Conservation (phyloP, 2,888 invertebrate species). For the Torymus tubicola region DNA sequence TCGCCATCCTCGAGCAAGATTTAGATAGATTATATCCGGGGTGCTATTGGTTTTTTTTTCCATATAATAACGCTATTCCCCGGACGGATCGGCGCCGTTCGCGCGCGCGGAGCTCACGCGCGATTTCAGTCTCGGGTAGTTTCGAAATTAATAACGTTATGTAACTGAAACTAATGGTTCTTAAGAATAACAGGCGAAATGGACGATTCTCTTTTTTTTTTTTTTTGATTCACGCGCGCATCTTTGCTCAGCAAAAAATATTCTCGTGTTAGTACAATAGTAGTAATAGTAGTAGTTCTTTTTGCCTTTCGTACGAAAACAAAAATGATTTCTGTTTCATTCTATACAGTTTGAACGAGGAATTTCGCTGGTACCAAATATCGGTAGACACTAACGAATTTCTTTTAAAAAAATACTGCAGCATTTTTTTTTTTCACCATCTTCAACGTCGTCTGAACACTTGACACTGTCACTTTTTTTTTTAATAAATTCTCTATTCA, state of each 20-base stretch:
- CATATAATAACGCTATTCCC: neutral
- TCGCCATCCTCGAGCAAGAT: conserved; percentile 48
- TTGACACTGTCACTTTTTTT: neutral
- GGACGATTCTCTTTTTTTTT: conserved; percentile 33
- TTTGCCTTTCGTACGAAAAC: too few relatives aligned
- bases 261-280: neutral
- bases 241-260: conserved; percentile 25
- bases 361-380: neutral
- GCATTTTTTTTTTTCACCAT: too few relatives aligned
- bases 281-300: too few relatives aligned
- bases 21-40: conserved; percentile 29
- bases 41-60: too few relatives aligned
- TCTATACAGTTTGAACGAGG: neutral
- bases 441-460: neutral
- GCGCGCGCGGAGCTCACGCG: neutral
- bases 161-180: conserved; percentile 13
- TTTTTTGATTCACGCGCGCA: conserved; percentile 3
- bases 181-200: conserved; percentile 38
- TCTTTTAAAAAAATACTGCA: neutral
- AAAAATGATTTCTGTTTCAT: neutral
- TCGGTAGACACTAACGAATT: neutral
- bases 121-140: conserved; percentile 49
- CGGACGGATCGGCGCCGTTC: conserved; percentile 15
- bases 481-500: conserved; percentile 11
- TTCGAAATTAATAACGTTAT: conserved; percentile 34